Conservation (phyloP, 2,797 vertebrate species). For the Poeciliopsis gracilis region DNA sequence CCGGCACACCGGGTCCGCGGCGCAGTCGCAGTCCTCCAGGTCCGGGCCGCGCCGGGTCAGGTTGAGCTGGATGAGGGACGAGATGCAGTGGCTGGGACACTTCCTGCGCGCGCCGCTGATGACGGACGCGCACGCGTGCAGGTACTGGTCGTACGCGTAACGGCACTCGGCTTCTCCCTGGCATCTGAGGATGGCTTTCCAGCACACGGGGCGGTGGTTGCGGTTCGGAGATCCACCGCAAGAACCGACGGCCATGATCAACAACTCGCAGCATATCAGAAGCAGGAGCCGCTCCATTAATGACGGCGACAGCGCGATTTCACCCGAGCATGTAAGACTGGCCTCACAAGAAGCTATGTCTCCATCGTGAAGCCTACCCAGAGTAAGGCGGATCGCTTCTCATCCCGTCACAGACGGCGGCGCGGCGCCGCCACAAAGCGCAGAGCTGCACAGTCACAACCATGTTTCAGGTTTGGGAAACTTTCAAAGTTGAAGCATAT, state of each 20-base stretch:
- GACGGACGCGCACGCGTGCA: conserved; percentile 88
- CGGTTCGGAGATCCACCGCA: conserved; percentile 72
- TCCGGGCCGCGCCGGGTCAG: conserved; percentile 88
- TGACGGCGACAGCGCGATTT: conserved; percentile 70
- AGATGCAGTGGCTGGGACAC: conserved; percentile 95
- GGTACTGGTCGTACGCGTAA: conserved; percentile 92
- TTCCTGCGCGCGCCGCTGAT: conserved; percentile 73
- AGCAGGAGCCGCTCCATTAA: conserved; percentile 58
- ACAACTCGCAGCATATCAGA: conserved; percentile 74
- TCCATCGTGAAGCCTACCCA: conserved; percentile 54
- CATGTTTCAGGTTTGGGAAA: not conserved
- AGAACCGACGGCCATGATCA: conserved; percentile 74
- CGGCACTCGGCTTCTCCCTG: conserved; percentile 89
- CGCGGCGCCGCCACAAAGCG: not conserved
- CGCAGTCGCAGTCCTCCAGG: conserved; percentile 94
- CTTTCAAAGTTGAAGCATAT: not conserved
- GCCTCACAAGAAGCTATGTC: conserved; percentile 75
- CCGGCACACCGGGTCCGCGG: conserved; percentile 84
- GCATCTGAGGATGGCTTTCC: conserved; percentile 93
- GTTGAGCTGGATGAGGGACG: conserved; percentile 93
- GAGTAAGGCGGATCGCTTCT: conserved; percentile 8
- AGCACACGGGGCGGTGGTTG: conserved; percentile 84
- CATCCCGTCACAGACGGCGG: conserved; percentile 36
- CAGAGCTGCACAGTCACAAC: not conserved
- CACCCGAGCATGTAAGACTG: conserved; percentile 55